phyloP scores from a whole-genome alignment of 2,888 invertebrate genomes.

The Fabriciana adippe region DNA sequence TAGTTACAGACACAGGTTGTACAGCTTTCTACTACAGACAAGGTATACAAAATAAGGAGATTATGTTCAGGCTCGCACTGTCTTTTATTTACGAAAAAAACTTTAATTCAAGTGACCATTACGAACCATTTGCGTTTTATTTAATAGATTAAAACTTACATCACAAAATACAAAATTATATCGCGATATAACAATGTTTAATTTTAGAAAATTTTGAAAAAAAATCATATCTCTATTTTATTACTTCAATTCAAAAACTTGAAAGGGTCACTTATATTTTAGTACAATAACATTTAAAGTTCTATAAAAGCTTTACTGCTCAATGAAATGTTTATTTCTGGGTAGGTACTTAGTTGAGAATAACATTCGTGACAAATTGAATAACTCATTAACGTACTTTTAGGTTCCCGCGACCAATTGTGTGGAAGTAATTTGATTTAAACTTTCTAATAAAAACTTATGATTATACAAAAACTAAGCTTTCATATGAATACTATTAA shows the following conservation, averaged over 20 bases:
- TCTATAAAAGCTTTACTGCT: slow-evolving; percentile 21
- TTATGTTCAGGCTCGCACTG: no score
- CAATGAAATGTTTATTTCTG: slow-evolving; percentile 28
- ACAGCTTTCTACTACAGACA: no score
- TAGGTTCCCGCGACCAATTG: slow-evolving; percentile 19
- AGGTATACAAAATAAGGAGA: no score
- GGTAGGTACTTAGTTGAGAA: slow-evolving; percentile 22
- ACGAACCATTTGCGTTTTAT: no score
- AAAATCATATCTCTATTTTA: slow-evolving; percentile 6
- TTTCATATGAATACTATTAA: background rate
- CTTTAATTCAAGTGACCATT: no score
- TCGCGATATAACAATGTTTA: no score
- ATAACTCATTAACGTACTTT: slow-evolving; percentile 26
- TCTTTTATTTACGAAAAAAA: no score
- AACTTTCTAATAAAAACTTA: slow-evolving; percentile 6
- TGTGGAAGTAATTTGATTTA: slow-evolving; percentile 18
- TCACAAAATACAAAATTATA: no score
- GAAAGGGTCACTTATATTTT: slow-evolving; percentile 11
- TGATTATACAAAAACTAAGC: background rate
- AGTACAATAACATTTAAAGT: slow-evolving; percentile 15
- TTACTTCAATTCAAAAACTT: slow-evolving; percentile 7
- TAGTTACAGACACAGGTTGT: no score
- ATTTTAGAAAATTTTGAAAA: background rate
- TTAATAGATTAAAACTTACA: no score
- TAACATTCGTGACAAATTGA: slow-evolving; percentile 29